A percentile compares a stretch with the other conserved stretches of the same genome.
phyloP scores from a whole-genome alignment of 2,888 invertebrate genomes.

The Quadroppia sp. region DNA sequence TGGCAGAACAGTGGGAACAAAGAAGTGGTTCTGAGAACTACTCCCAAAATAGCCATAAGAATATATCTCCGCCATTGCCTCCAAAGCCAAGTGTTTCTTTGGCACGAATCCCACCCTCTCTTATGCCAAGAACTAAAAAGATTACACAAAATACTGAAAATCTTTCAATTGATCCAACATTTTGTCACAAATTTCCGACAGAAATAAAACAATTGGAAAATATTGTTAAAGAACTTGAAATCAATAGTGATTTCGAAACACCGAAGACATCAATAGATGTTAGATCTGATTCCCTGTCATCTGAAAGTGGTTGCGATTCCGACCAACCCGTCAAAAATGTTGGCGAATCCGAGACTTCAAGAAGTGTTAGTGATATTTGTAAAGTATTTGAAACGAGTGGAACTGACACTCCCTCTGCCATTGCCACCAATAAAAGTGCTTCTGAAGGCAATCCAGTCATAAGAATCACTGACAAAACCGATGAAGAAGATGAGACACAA shows the following conservation, averaged over 20 bases:
- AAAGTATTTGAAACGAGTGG: constrained; percentile 58
- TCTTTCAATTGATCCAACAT: neutral
- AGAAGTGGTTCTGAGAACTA: constrained; percentile 4
- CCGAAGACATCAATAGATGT: neutral
- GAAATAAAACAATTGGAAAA: neutral
- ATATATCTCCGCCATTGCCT: constrained; percentile 29
- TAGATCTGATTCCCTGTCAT: neutral
- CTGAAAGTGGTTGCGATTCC: neutral
- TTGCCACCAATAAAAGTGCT: neutral
- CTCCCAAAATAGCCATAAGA: neutral
- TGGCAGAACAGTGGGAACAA: constrained; percentile 53
- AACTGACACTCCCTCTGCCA: neutral
- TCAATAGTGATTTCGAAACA: neutral
- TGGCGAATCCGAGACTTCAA: constrained; percentile 41
- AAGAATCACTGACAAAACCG: neutral
- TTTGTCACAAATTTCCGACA: neutral
- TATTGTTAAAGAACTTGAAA: neutral
- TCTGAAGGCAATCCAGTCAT: neutral
- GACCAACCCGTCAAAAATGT: neutral
- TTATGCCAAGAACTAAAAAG: constrained; percentile 32
- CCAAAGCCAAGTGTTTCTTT: constrained; percentile 39
- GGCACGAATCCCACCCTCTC: constrained; percentile 10
- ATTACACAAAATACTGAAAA: neutral
- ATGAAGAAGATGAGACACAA: neutral
- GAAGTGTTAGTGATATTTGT: constrained; percentile 60